Evolutionary conservation across 1,140 invertebrate genomes (phyloP).

Genomic region (Whitmania pigra): DNA sequence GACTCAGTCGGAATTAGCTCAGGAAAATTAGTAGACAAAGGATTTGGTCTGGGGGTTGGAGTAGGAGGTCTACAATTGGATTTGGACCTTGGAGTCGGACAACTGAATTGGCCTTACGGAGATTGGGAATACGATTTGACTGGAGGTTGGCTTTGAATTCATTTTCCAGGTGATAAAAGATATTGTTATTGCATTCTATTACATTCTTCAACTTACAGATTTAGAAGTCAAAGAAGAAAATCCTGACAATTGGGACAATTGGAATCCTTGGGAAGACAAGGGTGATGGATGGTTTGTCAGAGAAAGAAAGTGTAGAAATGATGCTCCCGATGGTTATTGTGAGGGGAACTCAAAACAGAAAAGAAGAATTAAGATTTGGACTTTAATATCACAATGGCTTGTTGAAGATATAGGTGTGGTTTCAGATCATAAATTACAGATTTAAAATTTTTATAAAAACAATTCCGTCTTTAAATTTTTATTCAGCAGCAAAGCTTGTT

Average conservation of each 20-base stretch:
- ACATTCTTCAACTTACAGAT: not conserved
- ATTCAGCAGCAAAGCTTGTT: not conserved
- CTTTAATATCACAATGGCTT: not conserved
- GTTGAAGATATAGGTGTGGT: constrained; percentile 3
- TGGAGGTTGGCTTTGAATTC: not conserved
- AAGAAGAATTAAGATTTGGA: constrained; percentile 5
- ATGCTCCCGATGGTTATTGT: not conserved
- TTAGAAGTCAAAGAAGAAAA: not conserved
- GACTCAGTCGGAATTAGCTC: not conserved
- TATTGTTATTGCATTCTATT: not conserved
- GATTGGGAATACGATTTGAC: constrained; percentile 10
- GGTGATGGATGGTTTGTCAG: not conserved
- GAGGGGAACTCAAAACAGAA: not conserved
- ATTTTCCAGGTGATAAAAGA: not conserved
- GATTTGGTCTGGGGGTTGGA: not conserved
- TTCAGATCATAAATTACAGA: not conserved
- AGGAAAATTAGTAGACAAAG: not conserved
- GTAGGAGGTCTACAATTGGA: not conserved
- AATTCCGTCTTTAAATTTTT: not conserved
- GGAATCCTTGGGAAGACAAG: not conserved
- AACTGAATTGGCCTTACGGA: constrained; percentile 2
- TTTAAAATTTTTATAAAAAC: not conserved
- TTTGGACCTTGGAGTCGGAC: not conserved
- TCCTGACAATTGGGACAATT: not conserved
- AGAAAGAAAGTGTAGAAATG: constrained; percentile 5